A percentile compares a stretch with the other conserved stretches of the same genome.
These are phyloP conservation scores for Acleris sparsana DNA, from an alignment of 2,888 invertebrate species.

Conservation along the genomic window DNA sequence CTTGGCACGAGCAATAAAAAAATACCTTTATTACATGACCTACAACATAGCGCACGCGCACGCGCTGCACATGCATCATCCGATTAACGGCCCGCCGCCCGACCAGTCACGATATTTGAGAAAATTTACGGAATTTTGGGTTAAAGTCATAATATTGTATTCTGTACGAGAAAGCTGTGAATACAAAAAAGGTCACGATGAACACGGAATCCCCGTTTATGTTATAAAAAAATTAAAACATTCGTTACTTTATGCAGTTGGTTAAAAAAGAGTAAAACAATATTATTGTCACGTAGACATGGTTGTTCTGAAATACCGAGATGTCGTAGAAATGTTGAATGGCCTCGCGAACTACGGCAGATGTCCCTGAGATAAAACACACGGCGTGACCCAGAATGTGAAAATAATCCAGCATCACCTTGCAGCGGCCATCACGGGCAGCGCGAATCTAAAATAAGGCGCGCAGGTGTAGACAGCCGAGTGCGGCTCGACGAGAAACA, in stretches of 20 bases:
- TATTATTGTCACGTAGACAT: conserved; percentile 15
- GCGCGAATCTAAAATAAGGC: conserved; percentile 71
- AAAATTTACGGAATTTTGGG: conserved; percentile 34
- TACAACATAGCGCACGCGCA: conserved; percentile 52
- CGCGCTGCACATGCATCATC: conserved; percentile 48
- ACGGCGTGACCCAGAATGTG: conserved; percentile 76
- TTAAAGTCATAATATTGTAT: conserved; percentile 34
- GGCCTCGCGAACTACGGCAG: conserved; percentile 55
- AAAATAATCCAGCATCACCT: conserved; percentile 80
- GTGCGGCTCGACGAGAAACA: conserved; percentile 54
- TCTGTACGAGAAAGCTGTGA: conserved; percentile 34
- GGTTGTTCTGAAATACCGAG: conserved; percentile 39
- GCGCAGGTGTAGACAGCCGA: conserved; percentile 71
- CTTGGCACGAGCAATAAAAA: conserved; percentile 70
- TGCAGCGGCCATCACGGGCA: conserved; percentile 70
- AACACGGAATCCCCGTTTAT: conserved; percentile 32
- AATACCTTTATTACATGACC: conserved; percentile 60
- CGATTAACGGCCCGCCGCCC: conserved; percentile 51
- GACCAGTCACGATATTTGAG: conserved; percentile 43
- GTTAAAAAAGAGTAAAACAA: background rate
- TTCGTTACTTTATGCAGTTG: background rate
- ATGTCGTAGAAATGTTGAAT: conserved; percentile 51
- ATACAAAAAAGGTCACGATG: conserved; percentile 34
- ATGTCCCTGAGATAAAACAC: conserved; percentile 77
- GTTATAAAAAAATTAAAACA: conserved; percentile 9